Conservation (phyloP, 2,888 invertebrate genomes). For the Andrena marginata region DNA sequence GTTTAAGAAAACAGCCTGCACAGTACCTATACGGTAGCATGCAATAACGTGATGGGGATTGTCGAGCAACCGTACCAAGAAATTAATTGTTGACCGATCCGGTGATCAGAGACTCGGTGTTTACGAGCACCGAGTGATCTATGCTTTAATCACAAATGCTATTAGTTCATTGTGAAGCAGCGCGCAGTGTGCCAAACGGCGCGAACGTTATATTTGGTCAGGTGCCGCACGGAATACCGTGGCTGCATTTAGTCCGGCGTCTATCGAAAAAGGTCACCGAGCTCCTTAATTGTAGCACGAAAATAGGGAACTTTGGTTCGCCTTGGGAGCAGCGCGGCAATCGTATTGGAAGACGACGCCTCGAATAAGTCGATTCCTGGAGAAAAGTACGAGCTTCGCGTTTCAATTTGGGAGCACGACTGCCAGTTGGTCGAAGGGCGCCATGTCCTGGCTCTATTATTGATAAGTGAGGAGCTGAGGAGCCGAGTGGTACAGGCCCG, state of each 20-base stretch:
- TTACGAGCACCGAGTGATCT: slow-evolving; percentile 65
- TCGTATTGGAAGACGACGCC: neutral
- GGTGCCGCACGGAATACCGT: slow-evolving; percentile 17
- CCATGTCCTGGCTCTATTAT: slow-evolving; percentile 18
- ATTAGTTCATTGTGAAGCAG: slow-evolving; percentile 46
- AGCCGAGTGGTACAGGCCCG: slow-evolving; percentile 28
- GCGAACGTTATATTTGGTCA: slow-evolving; percentile 40
- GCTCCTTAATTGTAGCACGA: neutral
- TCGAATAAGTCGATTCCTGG: neutral
- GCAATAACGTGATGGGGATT: slow-evolving; percentile 36
- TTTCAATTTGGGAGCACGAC: slow-evolving; percentile 12
- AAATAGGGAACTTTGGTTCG: neutral
- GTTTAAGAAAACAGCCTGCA: neutral
- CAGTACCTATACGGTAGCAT: neutral
- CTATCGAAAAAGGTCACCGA: slow-evolving; percentile 1
- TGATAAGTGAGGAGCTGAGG: slow-evolving; percentile 24
- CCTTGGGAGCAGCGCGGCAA: neutral
- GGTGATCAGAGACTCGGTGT: slow-evolving; percentile 65
- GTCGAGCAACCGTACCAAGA: slow-evolving; percentile 54
- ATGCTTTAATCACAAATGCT: slow-evolving; percentile 73
- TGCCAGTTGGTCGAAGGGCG: slow-evolving; percentile 6
- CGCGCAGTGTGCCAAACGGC: neutral
- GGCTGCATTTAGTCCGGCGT: neutral
- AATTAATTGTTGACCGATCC: slow-evolving; percentile 74
- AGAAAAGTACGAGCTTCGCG: slow-evolving; percentile 4